Evolutionary conservation across 1,140 invertebrate genomes (phyloP).

Genomic region (Chlorops oryzae): DNA sequence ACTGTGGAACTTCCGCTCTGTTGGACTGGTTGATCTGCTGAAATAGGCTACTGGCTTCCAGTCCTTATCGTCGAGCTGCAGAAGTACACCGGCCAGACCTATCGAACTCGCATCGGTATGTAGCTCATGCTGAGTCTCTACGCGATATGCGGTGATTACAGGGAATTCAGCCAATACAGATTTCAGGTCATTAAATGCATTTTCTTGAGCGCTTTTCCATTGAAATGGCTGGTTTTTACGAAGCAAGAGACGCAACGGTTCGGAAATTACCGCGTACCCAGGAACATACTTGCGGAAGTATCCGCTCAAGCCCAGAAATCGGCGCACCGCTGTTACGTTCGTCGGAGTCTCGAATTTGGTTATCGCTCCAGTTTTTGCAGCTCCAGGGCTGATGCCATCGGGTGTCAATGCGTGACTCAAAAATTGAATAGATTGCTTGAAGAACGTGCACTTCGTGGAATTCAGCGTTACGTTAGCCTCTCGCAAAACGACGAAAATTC

Average conservation of each 20-base stretch:
- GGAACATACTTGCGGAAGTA: constrained; percentile 46
- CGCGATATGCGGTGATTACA: not conserved
- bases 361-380: not conserved
- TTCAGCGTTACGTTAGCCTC: no score
- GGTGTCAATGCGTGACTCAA: no score
- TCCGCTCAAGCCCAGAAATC: not conserved
- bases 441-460: no score
- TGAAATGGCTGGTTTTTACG: no score
- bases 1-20: not conserved
- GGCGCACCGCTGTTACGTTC: not conserved
- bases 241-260: no score
- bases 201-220: not conserved
- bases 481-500: no score
- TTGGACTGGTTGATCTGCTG: not conserved
- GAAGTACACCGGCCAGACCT: not conserved
- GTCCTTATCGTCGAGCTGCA: not conserved
- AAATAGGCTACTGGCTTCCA: not conserved
- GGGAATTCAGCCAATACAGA: not conserved
- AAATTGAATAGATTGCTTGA: no score
- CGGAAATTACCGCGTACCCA: constrained; percentile 42
- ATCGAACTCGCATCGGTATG: not conserved
- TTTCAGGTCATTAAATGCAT: not conserved
- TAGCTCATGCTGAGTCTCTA: not conserved
- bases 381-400: not conserved
- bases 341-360: not conserved